Base-by-base conservation (phyloP, 2,797 vertebrate genomes). In the Lagodon rhomboides region DNA sequence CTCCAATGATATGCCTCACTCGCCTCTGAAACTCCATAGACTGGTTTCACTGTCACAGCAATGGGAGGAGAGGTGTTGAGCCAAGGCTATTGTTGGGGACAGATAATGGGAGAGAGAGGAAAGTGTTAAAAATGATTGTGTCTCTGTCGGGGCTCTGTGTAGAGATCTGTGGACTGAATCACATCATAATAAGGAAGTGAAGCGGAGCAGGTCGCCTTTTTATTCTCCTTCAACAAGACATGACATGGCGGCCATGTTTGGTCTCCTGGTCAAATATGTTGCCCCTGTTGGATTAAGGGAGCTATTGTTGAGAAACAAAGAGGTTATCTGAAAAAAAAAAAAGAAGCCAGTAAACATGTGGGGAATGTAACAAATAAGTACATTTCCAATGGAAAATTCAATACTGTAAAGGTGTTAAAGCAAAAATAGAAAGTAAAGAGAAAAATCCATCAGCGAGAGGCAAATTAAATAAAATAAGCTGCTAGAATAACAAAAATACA, bases 1-100 rank as follows among this genome's bases (percentile, higher is more conserved):
- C 96, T 94, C 95, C 94, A 93, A 93, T 49, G 95, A 94, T 96
- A 95, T 91, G 97, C 96, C 97, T 96, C 94, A 93, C 78, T 95
- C 95, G 82, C 86, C 79, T 95, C 87, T 75, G 27, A 80, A 90
- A 89, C 89, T 92, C 94, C 93, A 95, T 96, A 97, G 97, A 97
- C 88, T 68, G 41, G 59, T 89, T 90, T 90, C 93, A 83, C 83
- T 94, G 93, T 94, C 90, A 85, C 91, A 83, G 92, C 92, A 67
- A 91, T 86, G 92, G 87, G 85, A 91, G 90, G 87, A 90, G 91
- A 89, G 89, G 88, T 91, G 89, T 88, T 83, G 91, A 92, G 88
- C 90, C 68, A 79, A 76, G 82, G 86, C 89, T 85, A 92, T 94
- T 95, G 93, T 94, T 91, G 84, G 59, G 71, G 84, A 83, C 83